Evolutionary conservation across 1,140 invertebrate genomes (phyloP).

Genomic region (Drosophila pseudoobscura): DNA sequence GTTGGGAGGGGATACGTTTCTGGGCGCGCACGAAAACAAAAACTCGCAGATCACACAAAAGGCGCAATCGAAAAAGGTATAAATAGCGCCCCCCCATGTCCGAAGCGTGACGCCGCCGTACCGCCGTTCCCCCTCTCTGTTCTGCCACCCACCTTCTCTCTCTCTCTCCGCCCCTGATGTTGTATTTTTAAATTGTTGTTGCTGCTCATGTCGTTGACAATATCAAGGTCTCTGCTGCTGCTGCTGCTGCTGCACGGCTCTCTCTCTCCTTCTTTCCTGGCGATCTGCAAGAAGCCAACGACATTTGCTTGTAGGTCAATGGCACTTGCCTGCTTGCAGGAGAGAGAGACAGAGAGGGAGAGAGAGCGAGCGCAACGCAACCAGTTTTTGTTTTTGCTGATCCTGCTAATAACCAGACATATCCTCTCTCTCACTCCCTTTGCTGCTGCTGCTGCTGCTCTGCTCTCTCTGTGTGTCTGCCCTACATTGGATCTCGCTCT

Average conservation of each 20-base stretch:
- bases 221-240: conserved; percentile 61
- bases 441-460: background rate
- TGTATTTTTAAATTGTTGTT: conserved; percentile 46
- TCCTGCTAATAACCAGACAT: conserved; percentile 72
- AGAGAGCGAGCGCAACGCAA: conserved; percentile 32
- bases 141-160: too few species aligned
- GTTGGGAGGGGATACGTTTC: conserved; percentile 32
- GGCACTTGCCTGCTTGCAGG: conserved; percentile 46
- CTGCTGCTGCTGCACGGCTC: background rate
- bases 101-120: conserved; percentile 36
- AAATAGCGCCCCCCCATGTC: conserved; percentile 59
- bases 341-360: conserved; percentile 2
- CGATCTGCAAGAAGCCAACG: conserved; percentile 63
- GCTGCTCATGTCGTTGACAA: conserved; percentile 66
- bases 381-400: conserved; percentile 62
- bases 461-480: conserved; percentile 40
- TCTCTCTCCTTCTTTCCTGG: background rate
- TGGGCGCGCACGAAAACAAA: conserved; percentile 59
- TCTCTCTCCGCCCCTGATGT: conserved; percentile 10
- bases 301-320: conserved; percentile 73
- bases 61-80: conserved; percentile 26
- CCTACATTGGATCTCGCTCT: conserved; percentile 52
- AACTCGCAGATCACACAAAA: conserved; percentile 44
- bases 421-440: conserved; percentile 13
- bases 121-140: background rate